Evolutionary conservation across 1,140 invertebrate species (phyloP).

Genomic region (Ooceraea biroi): DNA sequence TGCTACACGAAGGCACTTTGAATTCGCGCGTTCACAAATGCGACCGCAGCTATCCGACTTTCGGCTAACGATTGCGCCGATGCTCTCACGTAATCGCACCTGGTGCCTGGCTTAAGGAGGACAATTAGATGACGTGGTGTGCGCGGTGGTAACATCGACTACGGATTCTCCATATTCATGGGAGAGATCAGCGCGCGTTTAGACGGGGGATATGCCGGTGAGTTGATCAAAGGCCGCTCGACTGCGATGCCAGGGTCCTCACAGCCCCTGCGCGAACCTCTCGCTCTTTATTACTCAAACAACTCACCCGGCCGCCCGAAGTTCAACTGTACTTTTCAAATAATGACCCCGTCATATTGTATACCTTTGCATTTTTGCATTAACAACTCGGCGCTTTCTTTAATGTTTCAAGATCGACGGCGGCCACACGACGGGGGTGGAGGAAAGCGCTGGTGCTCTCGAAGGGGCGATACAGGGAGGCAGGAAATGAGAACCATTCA

Average conservation of each 20-base stretch:
- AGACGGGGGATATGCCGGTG: constrained; percentile 77
- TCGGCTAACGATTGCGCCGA: not conserved
- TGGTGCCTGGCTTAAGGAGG: constrained; percentile 61
- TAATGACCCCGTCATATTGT: constrained; percentile 83
- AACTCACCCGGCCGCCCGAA: constrained; percentile 72
- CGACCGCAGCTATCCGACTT: not conserved
- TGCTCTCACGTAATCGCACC: constrained; percentile 42
- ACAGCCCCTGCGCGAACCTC: constrained; percentile 77
- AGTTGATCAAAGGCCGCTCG: constrained; percentile 83
- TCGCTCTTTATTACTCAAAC: constrained; percentile 81
- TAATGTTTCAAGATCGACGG: constrained; percentile 74
- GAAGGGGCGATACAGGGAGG: not conserved
- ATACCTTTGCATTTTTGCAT: constrained; percentile 84
- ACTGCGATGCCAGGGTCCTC: constrained; percentile 74
- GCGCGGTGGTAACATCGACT: constrained; percentile 61
- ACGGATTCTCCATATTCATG: constrained; percentile 80
- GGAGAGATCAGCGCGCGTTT: constrained; percentile 80
- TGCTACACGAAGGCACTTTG: too few relatives aligned
- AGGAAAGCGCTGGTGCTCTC: not conserved
- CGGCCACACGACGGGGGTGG: not conserved
- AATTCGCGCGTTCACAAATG: not conserved
- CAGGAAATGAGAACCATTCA: constrained; percentile 6
- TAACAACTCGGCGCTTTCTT: constrained; percentile 76
- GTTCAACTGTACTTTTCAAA: constrained; percentile 82
- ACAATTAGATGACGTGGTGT: constrained; percentile 77